phyloP scores from a whole-genome alignment of 2,113 vertebrate species.

The Notothenia rossii region DNA sequence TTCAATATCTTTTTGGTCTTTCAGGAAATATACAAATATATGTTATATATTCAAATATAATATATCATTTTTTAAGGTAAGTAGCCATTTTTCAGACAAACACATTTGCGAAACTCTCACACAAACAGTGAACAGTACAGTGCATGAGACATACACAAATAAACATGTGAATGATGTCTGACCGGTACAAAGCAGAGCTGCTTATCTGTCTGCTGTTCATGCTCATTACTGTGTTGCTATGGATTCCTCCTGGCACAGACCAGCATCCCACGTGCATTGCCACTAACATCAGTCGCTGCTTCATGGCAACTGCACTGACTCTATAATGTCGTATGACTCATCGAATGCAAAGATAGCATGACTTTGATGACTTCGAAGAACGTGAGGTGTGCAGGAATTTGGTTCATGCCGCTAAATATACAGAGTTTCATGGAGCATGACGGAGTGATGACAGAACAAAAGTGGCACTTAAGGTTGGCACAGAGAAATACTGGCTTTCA shows the following conservation, averaged over 20 bases:
- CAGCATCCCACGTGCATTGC: conserved; percentile 8
- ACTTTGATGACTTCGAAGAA: not conserved
- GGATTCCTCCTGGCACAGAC: conserved; percentile 47
- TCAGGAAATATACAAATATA: no score
- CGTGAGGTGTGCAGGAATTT: conserved; percentile 4
- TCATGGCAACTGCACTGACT: conserved; percentile 32
- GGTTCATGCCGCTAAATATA: conserved; percentile 14
- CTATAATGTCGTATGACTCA: conserved; percentile 40
- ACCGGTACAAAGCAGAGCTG: not conserved
- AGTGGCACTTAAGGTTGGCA: conserved; percentile 6
- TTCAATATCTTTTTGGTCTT: no score
- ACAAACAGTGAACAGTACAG: not conserved
- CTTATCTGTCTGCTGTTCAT: conserved; percentile 32
- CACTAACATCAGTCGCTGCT: conserved; percentile 23
- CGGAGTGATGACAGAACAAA: not conserved
- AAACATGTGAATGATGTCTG: not conserved
- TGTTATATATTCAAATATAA: no score
- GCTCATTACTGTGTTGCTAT: conserved; percentile 64
- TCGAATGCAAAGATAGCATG: not conserved
- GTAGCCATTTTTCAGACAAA: not conserved
- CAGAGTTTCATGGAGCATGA: conserved; percentile 1
- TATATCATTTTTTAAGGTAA: no score
- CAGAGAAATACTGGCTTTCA: not conserved
- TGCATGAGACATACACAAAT: not conserved
- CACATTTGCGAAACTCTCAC: not conserved